Evolutionary conservation across 2,797 vertebrate species (phyloP).

Genomic region (Spondyliosoma cantharus): DNA sequence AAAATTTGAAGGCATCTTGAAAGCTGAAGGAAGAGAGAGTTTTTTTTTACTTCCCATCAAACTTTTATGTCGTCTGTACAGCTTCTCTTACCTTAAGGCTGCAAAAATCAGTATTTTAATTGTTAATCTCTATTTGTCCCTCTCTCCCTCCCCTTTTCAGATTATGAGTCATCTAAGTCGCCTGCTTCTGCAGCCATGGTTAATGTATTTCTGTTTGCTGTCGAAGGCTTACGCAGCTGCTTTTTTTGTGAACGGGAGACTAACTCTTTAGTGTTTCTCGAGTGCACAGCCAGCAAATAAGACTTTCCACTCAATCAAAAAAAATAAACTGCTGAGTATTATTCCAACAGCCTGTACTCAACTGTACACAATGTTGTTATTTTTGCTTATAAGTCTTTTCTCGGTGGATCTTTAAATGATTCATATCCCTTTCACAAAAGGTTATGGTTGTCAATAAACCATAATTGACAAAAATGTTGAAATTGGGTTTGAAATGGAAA

Average conservation of each 20-base stretch:
- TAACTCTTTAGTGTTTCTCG: not conserved
- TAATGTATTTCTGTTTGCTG: not conserved
- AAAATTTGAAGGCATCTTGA: not conserved
- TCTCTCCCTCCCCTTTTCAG: not conserved
- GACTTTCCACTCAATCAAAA: slow-evolving; percentile 9
- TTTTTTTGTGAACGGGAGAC: not conserved
- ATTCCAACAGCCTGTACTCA: slow-evolving; percentile 7
- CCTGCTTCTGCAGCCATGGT: not conserved
- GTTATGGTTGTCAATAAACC: no score
- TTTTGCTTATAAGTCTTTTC: no score
- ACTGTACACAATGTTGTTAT: no score
- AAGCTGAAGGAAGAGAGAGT: not conserved
- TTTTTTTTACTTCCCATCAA: not conserved
- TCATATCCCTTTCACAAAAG: no score
- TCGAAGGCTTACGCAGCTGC: not conserved
- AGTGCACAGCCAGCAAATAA: not conserved
- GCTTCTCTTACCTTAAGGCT: not conserved
- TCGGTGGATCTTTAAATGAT: no score
- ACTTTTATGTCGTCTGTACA: not conserved
- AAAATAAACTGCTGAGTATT: not conserved
- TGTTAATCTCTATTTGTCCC: not conserved
- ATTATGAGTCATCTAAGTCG: not conserved
- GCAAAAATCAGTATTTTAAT: not conserved
- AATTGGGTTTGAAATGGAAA: no score
- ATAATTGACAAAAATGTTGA: no score